These are phyloP conservation scores for Zenarchopterus dispar DNA, from an alignment of 2,797 vertebrate genomes.

Conservation along the genomic window DNA sequence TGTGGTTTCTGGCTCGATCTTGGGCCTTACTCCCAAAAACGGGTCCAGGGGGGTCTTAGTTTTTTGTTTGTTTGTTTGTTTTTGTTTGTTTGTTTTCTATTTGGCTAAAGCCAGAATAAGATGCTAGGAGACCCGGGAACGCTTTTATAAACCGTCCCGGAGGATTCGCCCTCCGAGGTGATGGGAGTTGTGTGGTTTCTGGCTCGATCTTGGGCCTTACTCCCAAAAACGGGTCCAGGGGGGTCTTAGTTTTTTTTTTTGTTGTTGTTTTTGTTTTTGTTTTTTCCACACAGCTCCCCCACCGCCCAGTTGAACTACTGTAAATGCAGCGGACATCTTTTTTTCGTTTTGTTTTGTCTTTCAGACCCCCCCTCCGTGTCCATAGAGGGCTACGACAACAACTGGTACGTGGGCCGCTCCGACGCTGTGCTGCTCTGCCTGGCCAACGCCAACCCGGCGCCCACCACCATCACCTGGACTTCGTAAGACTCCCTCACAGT, in stretches of 20 bases:
- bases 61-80: no score
- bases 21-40: background rate
- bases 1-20: background rate
- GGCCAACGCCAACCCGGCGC: conserved; percentile 82
- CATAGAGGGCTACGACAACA: conserved; percentile 87
- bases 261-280: no score
- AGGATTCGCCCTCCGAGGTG: no score
- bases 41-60: background rate
- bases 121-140: background rate
- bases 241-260: no score
- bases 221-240: background rate
- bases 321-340: background rate
- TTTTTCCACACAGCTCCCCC: no score
- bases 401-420: conserved; percentile 87
- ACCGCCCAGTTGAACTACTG: no score
- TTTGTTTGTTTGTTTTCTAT: no score
- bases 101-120: background rate
- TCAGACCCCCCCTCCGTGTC: conserved; percentile 84
- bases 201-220: background rate
- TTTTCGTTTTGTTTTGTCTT: conserved; percentile 12
- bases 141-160: background rate
- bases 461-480: conserved; percentile 82
- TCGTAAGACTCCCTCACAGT: conserved; percentile 76
- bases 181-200: background rate
- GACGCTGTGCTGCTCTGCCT: conserved; percentile 80